Percentiles rank a stretch among this genome's conserved stretches.
phyloP scores from a whole-genome alignment of 2,888 invertebrate species.

The Limnephilus auricula region DNA sequence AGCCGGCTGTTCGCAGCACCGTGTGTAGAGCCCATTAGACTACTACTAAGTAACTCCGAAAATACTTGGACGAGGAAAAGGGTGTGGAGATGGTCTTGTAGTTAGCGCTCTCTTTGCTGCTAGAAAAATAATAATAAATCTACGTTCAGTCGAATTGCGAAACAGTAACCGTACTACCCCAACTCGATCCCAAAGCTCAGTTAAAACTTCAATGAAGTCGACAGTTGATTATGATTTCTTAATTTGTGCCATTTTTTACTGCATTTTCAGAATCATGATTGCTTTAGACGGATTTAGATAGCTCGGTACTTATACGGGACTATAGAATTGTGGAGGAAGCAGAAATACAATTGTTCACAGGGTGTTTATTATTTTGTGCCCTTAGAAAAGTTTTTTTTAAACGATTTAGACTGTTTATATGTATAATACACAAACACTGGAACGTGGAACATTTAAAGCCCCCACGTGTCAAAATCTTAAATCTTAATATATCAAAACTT shows the following conservation, averaged over 20 bases:
- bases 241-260: background rate
- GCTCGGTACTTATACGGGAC: background rate
- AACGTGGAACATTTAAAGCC: too few relatives aligned
- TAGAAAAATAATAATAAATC: background rate
- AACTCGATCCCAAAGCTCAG: background rate
- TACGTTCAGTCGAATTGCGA: background rate
- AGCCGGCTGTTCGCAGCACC: too few relatives aligned
- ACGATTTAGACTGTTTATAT: too few relatives aligned
- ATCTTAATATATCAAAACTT: too few relatives aligned
- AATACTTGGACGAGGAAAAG: too few relatives aligned
- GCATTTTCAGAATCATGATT: background rate
- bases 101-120: background rate
- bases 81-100: background rate
- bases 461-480: too few relatives aligned
- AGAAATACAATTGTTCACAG: background rate
- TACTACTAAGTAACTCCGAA: too few relatives aligned
- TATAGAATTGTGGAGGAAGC: background rate
- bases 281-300: background rate
- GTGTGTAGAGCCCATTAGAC: too few relatives aligned
- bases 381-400: too few relatives aligned
- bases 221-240: background rate
- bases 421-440: too few relatives aligned
- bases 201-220: background rate
- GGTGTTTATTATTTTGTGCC: too few relatives aligned
- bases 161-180: background rate